Conservation (phyloP, 2,888 invertebrate genomes). For the Epistrophella euchroma region DNA sequence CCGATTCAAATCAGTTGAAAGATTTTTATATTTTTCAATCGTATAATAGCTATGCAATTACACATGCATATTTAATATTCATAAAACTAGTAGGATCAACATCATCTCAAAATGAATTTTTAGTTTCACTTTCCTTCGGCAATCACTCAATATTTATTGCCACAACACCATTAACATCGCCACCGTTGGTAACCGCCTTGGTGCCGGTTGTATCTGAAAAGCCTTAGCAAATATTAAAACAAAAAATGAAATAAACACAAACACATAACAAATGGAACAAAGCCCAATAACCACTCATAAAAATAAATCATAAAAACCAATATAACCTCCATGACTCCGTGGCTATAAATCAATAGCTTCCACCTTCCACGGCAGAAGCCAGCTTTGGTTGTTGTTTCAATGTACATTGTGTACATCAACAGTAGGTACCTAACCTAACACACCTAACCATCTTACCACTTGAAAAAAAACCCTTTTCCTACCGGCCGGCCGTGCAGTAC, state of each 20-base stretch:
- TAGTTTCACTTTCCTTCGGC: slow-evolving; percentile 45
- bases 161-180: slow-evolving; percentile 48
- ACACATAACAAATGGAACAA: slow-evolving; percentile 30
- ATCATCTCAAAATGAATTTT: slow-evolving; percentile 16
- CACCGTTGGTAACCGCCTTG: slow-evolving; percentile 36
- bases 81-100: background rate
- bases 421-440: background rate
- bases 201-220: slow-evolving; percentile 24
- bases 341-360: slow-evolving; percentile 67
- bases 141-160: slow-evolving; percentile 54
- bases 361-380: slow-evolving; percentile 59
- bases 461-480: slow-evolving; percentile 39
- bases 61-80: background rate
- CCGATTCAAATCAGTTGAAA: too few species aligned
- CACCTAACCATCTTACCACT: slow-evolving; percentile 14
- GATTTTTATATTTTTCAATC: too few species aligned
- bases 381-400: slow-evolving; percentile 11
- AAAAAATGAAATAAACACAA: slow-evolving; percentile 27
- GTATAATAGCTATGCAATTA: too few species aligned
- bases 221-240: slow-evolving; percentile 17
- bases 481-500: too few species aligned
- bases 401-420: background rate
- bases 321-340: slow-evolving; percentile 64
- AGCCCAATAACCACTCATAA: slow-evolving; percentile 69
- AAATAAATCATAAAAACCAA: slow-evolving; percentile 73